Evolutionary conservation across 2,797 vertebrate species (phyloP), one percentile per base, ranked within the genome.

Genomic region (Ptychobarbus kaznakovi): DNA sequence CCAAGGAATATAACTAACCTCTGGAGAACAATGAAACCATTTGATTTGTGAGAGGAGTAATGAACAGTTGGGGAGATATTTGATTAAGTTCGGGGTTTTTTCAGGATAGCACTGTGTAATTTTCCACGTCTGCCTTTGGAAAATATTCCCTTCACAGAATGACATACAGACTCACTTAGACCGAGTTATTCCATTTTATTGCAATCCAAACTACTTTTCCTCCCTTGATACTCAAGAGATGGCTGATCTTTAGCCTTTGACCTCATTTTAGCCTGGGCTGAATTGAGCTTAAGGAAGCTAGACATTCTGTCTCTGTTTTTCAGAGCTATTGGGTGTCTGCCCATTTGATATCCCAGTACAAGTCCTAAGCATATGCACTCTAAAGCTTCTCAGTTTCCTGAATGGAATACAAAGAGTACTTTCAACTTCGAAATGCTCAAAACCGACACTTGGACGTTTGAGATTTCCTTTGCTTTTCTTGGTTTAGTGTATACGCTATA

Each of bases 1-100:
- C 87, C 87, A 82, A 82, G 86, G 76, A 84, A 87, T 83, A 81
- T 81, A 89, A 69, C 87, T 81, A 86, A 90, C 70, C 86, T 90
- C 93, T 92, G 89, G 92, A 93, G 94, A 92, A 93, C 91, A 93
- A 89, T 90, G 82, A 89, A 91, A 80, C 35, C 81, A 90, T 82
- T 82, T 80, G 92, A 89, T 95, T 94, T 94, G 92, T 93, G 90
- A 92, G 76, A 91, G 90, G 92, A 92, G 93, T 92, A 93, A 94
- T 94, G 93, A 94, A 91, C 91, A 90, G 86, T 90, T 88, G 89
- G 91, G 91, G 90, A 87, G 92, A 77, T n/a, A 91, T 94, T 74
- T 93, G 92, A 93, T 94, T 92, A 90, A 81, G 89, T 93, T 94
- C 88, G 86, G 89, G 87, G 40, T 1, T 25, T 61, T 86, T 86